Percentiles rank a stretch among this genome's conserved stretches.
Evolutionary conservation across 2,888 invertebrate species (phyloP).

Genomic region (Drosophila testacea): DNA sequence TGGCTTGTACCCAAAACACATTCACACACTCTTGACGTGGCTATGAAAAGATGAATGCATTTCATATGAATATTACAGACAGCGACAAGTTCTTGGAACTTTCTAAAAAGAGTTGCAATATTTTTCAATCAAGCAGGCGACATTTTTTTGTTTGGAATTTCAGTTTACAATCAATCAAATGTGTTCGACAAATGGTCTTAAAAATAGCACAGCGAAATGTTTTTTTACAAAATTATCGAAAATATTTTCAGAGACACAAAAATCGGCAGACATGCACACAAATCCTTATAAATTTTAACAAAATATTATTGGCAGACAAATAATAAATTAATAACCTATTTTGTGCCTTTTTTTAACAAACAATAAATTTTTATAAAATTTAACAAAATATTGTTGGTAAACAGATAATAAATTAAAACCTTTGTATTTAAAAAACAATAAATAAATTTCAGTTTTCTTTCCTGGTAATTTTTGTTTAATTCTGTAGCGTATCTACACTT

Average conservation of each 20-base stretch:
- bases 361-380: too few relatives aligned
- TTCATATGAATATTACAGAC: slow-evolving; percentile 60
- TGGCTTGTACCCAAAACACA: slow-evolving; percentile 22
- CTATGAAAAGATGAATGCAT: slow-evolving; percentile 73
- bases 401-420: too few relatives aligned
- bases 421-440: too few relatives aligned
- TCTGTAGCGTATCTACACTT: slow-evolving; percentile 38
- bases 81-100: slow-evolving; percentile 11
- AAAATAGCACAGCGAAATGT: too few relatives aligned
- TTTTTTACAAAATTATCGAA: too few relatives aligned
- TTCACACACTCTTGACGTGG: slow-evolving; percentile 31
- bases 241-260: too few relatives aligned
- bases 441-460: background rate
- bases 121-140: background rate
- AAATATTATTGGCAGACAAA: background rate
- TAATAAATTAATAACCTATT: background rate
- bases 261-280: too few relatives aligned
- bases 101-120: background rate
- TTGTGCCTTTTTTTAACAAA: too few relatives aligned
- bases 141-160: too few relatives aligned
- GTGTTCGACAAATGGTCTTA: too few relatives aligned
- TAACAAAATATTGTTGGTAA: background rate
- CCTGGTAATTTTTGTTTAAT: background rate
- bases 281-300: too few relatives aligned
- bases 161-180: too few relatives aligned